Evolutionary conservation across 2,888 invertebrate genomes (phyloP).

Genomic region (Troides aeacus): DNA sequence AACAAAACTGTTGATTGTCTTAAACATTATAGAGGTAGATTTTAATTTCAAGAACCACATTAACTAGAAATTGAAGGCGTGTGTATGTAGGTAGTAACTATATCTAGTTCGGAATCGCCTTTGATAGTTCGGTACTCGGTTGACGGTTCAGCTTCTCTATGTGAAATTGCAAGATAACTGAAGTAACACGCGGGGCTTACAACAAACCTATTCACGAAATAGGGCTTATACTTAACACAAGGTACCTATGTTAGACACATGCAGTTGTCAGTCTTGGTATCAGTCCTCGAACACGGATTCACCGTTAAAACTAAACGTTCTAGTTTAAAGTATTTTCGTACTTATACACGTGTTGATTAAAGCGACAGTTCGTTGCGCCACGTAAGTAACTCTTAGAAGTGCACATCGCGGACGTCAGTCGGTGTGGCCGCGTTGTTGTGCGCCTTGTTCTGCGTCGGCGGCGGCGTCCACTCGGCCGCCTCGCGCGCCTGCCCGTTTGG

Average conservation of each 20-base stretch:
- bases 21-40: slow-evolving; percentile 77
- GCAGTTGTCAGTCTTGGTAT: slow-evolving; percentile 75
- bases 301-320: slow-evolving; percentile 52
- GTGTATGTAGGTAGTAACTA: slow-evolving; percentile 39
- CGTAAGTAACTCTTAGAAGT: slow-evolving; percentile 79
- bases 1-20: slow-evolving; percentile 54
- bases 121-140: slow-evolving; percentile 50
- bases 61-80: slow-evolving; percentile 61
- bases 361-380: slow-evolving; percentile 44
- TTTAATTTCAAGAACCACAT: slow-evolving; percentile 71
- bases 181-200: slow-evolving; percentile 62
- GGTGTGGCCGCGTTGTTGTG: slow-evolving; percentile 90
- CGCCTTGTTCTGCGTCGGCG: slow-evolving; percentile 77
- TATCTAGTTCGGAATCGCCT: slow-evolving; percentile 31
- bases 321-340: slow-evolving; percentile 78
- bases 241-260: slow-evolving; percentile 70
- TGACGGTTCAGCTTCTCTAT: slow-evolving; percentile 26
- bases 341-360: slow-evolving; percentile 71
- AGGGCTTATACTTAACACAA: slow-evolving; percentile 60
- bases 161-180: slow-evolving; percentile 32
- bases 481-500: slow-evolving; percentile 73
- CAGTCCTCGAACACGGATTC: slow-evolving; percentile 74
- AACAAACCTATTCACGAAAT: slow-evolving; percentile 55
- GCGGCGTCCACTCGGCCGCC: slow-evolving; percentile 69
- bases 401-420: slow-evolving; percentile 91